Evolutionary conservation across 2,888 invertebrate genomes (phyloP), one percentile per base, ranked within the genome.

Genomic region (Zhuqinia jingwanae): DNA sequence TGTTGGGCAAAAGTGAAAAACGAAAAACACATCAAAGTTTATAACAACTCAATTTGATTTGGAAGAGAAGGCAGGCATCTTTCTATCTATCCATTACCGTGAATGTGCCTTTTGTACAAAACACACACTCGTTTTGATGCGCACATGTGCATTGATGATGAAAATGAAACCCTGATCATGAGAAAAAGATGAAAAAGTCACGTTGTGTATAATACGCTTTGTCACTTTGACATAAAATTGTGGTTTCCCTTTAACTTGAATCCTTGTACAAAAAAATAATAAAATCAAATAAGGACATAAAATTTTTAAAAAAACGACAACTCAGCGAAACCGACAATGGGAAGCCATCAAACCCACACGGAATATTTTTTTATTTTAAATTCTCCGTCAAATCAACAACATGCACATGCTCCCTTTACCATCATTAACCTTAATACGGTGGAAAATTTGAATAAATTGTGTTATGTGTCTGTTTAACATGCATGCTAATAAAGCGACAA

Each of bases 401-500:
- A 76, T 58, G 58, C n/a, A n/a, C n/a, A n/a, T n/a, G n/a, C 53
- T 56, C 20, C 17, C 56, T 56, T 30, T 20, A 22, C 42, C 56
- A 36, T 36, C 58, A 36, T 76, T 50, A 53, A 47, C 53, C 73
- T 30, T 17, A 73, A 73, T 30, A 10, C 10, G 13, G 73, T 11
- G 15, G 45, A 65, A 79, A 79, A 27, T 25, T 45, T 47, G 47
- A 78, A 78, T 25, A 47, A n/a, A 63, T 63, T 58, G 78, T 45
- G 78, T 22, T 47, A 45, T 60, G 45, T 63, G 22, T 20, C 58
- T 15, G 20, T 25, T 45, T 3, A 25, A 2, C 22, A 36, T n/a
- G 25, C 65, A 27, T 65, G 47, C 65, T 79, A 79, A 79, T 79
- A 63, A 68, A 50, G 79, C 10, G 42, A 45, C 42, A 77, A 78